Conservation (phyloP, 2,888 invertebrate genomes). For the Glaucopsyche alexis region DNA sequence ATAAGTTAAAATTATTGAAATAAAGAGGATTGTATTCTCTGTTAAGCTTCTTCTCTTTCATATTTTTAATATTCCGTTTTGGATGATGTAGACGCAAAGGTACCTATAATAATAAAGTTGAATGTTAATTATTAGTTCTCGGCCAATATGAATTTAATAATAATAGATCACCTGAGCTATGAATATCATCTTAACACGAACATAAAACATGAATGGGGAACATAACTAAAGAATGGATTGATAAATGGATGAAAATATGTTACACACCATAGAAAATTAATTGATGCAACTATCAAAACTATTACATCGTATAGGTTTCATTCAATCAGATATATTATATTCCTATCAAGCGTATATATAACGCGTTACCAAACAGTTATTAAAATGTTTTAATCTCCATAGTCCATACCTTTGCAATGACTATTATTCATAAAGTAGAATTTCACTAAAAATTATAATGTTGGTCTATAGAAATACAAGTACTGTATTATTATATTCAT, state of each 20-base stretch:
- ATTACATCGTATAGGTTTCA: not conserved
- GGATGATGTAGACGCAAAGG: not conserved
- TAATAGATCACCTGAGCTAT: not conserved
- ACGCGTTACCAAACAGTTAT: not conserved
- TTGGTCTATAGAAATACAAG: not conserved
- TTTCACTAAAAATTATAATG: constrained; percentile 4
- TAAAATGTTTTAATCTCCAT: not conserved
- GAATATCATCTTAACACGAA: not conserved
- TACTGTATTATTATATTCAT: not conserved
- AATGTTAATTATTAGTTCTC: not conserved
- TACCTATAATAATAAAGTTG: not conserved
- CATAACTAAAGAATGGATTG: not conserved
- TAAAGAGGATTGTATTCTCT: not conserved
- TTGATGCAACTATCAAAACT: not conserved
- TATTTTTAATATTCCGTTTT: not conserved
- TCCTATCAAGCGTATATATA: not conserved
- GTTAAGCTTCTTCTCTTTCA: not conserved
- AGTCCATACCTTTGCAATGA: too few relatives aligned
- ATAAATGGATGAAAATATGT: constrained; percentile 3
- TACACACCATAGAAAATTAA: not conserved
- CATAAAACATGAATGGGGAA: constrained; percentile 10
- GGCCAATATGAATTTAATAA: not conserved
- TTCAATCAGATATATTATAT: not conserved
- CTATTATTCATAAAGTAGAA: not conserved
- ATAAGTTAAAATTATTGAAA: not conserved